phyloP scores from a whole-genome alignment of 2,888 invertebrate species.

The Galeruca laticollis region DNA sequence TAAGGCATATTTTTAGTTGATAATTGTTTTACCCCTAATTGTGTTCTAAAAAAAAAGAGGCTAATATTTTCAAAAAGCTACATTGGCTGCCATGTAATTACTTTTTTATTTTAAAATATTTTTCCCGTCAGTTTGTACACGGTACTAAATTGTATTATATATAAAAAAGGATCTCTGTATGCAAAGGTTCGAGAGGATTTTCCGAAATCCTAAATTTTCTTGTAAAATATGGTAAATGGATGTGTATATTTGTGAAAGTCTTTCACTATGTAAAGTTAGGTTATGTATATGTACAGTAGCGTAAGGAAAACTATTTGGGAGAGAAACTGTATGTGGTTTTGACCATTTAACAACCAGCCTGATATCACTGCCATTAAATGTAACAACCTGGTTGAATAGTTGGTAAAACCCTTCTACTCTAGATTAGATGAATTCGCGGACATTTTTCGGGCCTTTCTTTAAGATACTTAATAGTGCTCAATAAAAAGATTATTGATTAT shows the following conservation, averaged over 20 bases:
- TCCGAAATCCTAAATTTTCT: constrained; percentile 37
- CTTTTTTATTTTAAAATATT: constrained; percentile 4
- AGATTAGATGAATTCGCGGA: constrained; percentile 47
- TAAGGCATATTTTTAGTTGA: constrained; percentile 8
- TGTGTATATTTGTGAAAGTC: constrained; percentile 58
- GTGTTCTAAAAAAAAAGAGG: constrained; percentile 2
- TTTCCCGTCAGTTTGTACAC: constrained; percentile 39
- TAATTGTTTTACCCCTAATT: constrained; percentile 13
- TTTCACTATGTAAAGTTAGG: constrained; percentile 63
- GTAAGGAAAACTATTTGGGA: constrained; percentile 48
- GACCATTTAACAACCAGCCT: constrained; percentile 62
- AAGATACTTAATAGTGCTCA: not conserved
- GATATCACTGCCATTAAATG: constrained; percentile 61
- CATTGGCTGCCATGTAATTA: constrained; percentile 15
- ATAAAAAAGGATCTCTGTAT: constrained; percentile 48
- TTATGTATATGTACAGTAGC: constrained; percentile 63
- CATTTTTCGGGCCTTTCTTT: not conserved
- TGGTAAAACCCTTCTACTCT: constrained; percentile 54
- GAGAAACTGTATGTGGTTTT: constrained; percentile 51
- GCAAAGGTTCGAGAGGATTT: constrained; percentile 52
- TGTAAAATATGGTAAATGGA: constrained; percentile 51
- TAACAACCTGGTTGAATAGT: constrained; percentile 56
- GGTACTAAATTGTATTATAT: constrained; percentile 24
- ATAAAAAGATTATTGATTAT: no score
- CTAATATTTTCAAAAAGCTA: constrained; percentile 22